Evolutionary conservation across 1,140 invertebrate species (phyloP).

Genomic region (Papilio glaucus): DNA sequence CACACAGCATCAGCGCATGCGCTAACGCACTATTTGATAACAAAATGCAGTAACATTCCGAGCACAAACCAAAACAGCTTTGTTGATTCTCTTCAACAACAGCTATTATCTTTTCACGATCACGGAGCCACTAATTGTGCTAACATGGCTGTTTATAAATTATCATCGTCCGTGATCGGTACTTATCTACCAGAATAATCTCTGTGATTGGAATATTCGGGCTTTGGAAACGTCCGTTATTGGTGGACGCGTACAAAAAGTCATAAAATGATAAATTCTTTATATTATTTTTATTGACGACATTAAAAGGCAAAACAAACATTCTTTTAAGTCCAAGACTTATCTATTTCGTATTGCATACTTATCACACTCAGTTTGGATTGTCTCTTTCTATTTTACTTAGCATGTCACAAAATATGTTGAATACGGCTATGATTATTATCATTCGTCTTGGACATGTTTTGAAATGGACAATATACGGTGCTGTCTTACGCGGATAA

Average conservation of each 20-base stretch:
- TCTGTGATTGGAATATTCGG: constrained; percentile 53
- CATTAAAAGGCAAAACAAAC: constrained; percentile 13
- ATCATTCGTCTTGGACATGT: too few species aligned
- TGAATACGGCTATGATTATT: too few species aligned
- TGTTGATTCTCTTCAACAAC: constrained; percentile 60
- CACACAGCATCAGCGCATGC: constrained; percentile 14
- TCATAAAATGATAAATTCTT: constrained; percentile 19
- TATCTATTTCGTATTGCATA: background rate
- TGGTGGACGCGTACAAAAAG: background rate
- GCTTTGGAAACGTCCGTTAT: constrained; percentile 10
- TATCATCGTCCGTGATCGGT: constrained; percentile 67
- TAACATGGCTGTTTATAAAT: constrained; percentile 76
- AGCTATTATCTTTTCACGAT: constrained; percentile 62
- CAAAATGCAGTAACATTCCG: constrained; percentile 57
- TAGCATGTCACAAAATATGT: too few species aligned
- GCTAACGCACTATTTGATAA: constrained; percentile 41
- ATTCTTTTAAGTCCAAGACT: too few species aligned
- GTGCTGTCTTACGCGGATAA: too few species aligned
- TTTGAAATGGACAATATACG: too few species aligned
- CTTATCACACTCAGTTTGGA: background rate
- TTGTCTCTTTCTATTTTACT: background rate
- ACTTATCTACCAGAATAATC: constrained; percentile 66
- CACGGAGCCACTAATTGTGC: constrained; percentile 59
- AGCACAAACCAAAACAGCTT: constrained; percentile 70
- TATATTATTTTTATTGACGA: constrained; percentile 13